Conservation (phyloP, 2,888 invertebrate species). For the Oegoconia quadripuncta region DNA sequence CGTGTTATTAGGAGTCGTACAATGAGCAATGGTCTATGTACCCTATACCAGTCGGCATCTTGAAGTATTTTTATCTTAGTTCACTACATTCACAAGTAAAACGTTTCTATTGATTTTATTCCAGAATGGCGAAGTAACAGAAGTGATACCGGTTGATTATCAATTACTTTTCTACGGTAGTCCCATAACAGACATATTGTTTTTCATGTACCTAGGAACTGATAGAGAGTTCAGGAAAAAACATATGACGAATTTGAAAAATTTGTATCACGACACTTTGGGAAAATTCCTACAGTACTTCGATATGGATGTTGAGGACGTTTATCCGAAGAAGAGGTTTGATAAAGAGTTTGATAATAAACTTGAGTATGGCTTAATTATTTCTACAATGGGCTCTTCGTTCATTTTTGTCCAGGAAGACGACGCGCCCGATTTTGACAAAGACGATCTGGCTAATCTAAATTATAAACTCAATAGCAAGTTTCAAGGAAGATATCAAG, state of each 20-base stretch:
- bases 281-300: slow-evolving; percentile 36
- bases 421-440: slow-evolving; percentile 32
- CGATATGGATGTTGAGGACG: slow-evolving; percentile 29
- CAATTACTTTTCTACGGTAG: slow-evolving; percentile 39
- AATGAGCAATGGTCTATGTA: neutral
- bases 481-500: slow-evolving; percentile 31
- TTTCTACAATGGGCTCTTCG: slow-evolving; percentile 27
- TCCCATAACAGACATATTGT: slow-evolving; percentile 41
- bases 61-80: neutral
- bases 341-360: slow-evolving; percentile 35
- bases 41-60: neutral
- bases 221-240: slow-evolving; percentile 38
- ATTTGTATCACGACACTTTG: slow-evolving; percentile 37
- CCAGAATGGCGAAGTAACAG: slow-evolving; percentile 35
- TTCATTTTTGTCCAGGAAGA: slow-evolving; percentile 38
- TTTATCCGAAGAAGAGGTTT: slow-evolving; percentile 36
- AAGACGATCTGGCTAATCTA: slow-evolving; percentile 19
- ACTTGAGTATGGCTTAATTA: slow-evolving; percentile 40
- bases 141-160: slow-evolving; percentile 43
- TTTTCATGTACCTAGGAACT: slow-evolving; percentile 36
- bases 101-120: neutral
- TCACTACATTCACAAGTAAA: neutral
- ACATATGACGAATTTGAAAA: slow-evolving; percentile 35
- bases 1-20: too few species aligned
- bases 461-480: slow-evolving; percentile 27